A percentile compares a stretch with the other conserved stretches of the same genome.
Evolutionary conservation across 2,888 invertebrate genomes (phyloP).

Genomic region (Petrophora chlorosata): DNA sequence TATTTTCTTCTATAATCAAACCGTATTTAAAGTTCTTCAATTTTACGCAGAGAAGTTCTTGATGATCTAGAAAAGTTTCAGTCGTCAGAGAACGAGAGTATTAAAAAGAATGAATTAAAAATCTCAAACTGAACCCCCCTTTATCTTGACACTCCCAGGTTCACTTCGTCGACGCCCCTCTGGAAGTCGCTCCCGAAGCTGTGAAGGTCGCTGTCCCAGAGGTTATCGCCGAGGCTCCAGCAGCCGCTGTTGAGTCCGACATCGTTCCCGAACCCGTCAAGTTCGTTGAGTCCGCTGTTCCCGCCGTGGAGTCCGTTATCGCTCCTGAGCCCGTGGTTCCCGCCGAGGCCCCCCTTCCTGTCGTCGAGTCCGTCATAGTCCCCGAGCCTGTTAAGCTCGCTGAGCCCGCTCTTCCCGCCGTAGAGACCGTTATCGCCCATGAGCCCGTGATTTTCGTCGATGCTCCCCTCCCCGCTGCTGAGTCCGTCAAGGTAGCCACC

Average conservation of each 20-base stretch:
- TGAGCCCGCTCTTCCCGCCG: conserved; percentile 7
- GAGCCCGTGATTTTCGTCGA: conserved; percentile 7
- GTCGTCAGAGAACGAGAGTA: no score
- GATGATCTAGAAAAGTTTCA: no score
- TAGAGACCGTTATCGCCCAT: neutral
- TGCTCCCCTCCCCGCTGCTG: no score
- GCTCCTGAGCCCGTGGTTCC: neutral
- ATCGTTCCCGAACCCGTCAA: neutral
- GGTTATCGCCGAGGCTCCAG: neutral
- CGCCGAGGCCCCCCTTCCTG: conserved; percentile 4
- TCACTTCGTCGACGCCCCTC: neutral
- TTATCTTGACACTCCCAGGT: neutral
- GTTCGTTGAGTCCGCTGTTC: conserved; percentile 3
- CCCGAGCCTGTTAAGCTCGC: conserved; percentile 6
- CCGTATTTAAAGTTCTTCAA: no score
- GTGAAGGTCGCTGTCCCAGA: neutral
- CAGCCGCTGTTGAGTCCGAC: neutral
- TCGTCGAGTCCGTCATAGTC: neutral
- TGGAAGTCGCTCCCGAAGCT: neutral
- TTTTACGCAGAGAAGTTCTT: no score
- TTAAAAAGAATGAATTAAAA: no score
- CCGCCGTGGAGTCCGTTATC: neutral
- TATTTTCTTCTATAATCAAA: no score
- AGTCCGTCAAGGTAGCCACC: no score
- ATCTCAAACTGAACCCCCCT: no score